Evolutionary conservation across 2,797 vertebrate genomes (phyloP), one percentile per base, ranked within the genome.

Genomic region (Pterois miles): DNA sequence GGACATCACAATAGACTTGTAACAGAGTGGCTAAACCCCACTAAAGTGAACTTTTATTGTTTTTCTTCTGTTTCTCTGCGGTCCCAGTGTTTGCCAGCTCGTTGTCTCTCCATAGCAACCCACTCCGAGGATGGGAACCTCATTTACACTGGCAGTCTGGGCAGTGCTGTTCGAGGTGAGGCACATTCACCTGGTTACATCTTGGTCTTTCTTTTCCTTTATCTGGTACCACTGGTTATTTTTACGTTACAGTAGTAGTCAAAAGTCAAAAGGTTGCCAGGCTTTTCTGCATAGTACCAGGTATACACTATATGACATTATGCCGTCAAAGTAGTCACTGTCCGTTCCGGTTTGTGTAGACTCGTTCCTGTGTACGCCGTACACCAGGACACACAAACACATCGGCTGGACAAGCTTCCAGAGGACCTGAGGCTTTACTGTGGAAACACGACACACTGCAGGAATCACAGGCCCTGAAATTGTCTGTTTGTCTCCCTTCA

Each of bases 71-170:
- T 66, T 20, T 72, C 10, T 65, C 22, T 58, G 23, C 56, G 4
- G 71, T 56, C 63, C 34, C 13, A 2, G 11, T 20, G 27, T 77
- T 50, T 33, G 0, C 10, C 76, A 1, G 9, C 14, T n/a, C 56
- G 80, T 0, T 60, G 27, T 60, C 12, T 90, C 9, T 86, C 78
- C 69, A 82, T 56, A 0, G 16, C 22, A 0, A 8, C 43, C 4
- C 52, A 56, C 10, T 31, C 86, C 0, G 75, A 91, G 13, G 81
- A 92, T 0, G 93, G 88, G 10, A 72, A 81, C 25, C 91, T 96
- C 53, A 89, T 96, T 59, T 96, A 96, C 90, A 86, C 77, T 0
- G 95, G 95, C 27, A 93, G 2, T 76, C 72, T 96, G 54, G 80
- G 71, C 38, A 83, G 9, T 4, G 84, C 91, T 59, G 85, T 96